These are phyloP conservation scores for Gymnogyps californianus DNA, from an alignment of 2,113 vertebrate genomes.

Conservation along the genomic window DNA sequence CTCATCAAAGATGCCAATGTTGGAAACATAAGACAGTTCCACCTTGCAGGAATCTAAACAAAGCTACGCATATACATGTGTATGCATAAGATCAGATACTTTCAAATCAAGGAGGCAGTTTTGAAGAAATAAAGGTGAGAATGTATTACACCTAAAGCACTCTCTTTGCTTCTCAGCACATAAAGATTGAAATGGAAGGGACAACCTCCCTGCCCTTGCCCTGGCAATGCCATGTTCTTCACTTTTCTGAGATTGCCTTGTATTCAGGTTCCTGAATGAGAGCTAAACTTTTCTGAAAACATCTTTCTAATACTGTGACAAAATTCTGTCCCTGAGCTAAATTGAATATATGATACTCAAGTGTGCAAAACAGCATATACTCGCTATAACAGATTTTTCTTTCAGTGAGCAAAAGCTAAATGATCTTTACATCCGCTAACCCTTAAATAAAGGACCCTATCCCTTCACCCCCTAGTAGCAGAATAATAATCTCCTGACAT, in stretches of 20 bases:
- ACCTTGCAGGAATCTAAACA: not conserved
- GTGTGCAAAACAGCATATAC: not conserved
- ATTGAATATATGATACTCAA: not conserved
- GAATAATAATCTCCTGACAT: slow-evolving; percentile 8
- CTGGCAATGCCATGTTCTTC: not conserved
- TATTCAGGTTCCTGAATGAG: not conserved
- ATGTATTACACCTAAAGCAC: not conserved
- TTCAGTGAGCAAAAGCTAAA: not conserved
- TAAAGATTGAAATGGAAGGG: not conserved
- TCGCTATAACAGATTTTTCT: not conserved
- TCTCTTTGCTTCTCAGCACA: not conserved
- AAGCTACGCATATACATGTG: not conserved
- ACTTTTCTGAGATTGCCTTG: not conserved
- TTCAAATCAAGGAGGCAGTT: not conserved
- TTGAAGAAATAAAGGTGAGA: not conserved
- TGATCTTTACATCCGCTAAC: not conserved
- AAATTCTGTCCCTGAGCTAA: not conserved
- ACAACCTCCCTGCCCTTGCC: not conserved
- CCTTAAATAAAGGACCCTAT: slow-evolving; percentile 6
- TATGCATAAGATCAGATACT: not conserved
- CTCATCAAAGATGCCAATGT: not conserved
- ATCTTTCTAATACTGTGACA: not conserved
- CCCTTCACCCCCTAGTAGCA: not conserved
- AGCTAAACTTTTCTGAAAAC: not conserved
- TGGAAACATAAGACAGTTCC: not conserved